Evolutionary conservation across 2,888 invertebrate genomes (phyloP), one percentile per base, ranked within the genome.

Genomic region (Pandemis cinnamomeana): DNA sequence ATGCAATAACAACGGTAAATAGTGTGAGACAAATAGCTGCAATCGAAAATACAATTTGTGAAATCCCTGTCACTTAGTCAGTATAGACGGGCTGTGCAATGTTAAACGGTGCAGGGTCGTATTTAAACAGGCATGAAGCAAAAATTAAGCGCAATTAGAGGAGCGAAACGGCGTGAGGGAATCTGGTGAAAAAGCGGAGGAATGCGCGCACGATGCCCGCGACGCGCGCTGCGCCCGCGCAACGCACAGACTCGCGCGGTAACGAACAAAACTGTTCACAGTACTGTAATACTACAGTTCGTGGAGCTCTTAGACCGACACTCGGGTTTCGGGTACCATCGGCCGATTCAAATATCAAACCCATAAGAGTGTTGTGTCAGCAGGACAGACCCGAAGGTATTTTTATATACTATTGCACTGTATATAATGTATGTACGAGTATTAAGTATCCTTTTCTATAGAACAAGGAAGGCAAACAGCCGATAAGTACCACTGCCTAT

Each of bases 61-160:
- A 67, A 63, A 7, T 62, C 15, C 51, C 69, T 51, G 69, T 67
- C 67, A 73, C 60, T 51, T 62, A 27, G 36, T 11, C 27, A 41
- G 36, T 48, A 63, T 55, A 61, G 55, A 63, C 58, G 60, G 44
- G 72, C 36, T 77, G 81, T 77, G 86, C 82, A 87, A 88, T 87
- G 86, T 87, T 87, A 84, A 86, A 84, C 82, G 84, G 83, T 83
- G 80, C 83, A 76, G 82, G 80, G 79, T 79, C 81, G 88, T 90
- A 91, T 92, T 92, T 91, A 92, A 91, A 86, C 87, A 91, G 86
- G 90, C 91, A 90, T 89, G 91, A 87, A 88, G 88, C 80, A 88
- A 83, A 89, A 92, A 93, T 93, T 92, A 92, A 91, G 87, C 86
- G 87, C 88, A 92, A 92, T 92, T 92, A 93, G 89, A 87, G 82